Percentiles rank a stretch among this genome's conserved stretches.
phyloP scores from a whole-genome alignment of 2,888 invertebrate species.

The Orthonevra nobilis region DNA sequence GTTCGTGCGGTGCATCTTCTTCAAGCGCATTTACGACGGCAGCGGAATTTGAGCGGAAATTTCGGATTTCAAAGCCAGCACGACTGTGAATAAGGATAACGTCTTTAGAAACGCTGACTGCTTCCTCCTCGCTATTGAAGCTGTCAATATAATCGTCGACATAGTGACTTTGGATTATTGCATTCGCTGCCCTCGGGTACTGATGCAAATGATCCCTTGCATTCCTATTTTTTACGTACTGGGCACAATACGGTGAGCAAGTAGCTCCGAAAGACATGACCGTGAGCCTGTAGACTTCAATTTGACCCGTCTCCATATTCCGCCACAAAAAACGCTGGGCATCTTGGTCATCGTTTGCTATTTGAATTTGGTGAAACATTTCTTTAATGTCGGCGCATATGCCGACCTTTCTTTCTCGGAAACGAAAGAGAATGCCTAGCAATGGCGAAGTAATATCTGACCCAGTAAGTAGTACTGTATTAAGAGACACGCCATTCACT shows the following conservation, averaged over 20 bases:
- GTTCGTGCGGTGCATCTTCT: background rate
- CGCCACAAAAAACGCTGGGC: slow-evolving; percentile 23
- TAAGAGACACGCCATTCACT: background rate
- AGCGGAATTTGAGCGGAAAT: slow-evolving; percentile 5
- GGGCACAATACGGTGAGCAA: slow-evolving; percentile 6
- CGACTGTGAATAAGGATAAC: too few species aligned
- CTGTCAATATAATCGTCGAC: slow-evolving; percentile 17
- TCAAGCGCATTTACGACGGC: background rate
- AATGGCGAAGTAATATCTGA: slow-evolving; percentile 10
- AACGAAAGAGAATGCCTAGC: slow-evolving; percentile 10
- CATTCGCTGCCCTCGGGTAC: background rate
- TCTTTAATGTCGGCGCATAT: slow-evolving; percentile 6
- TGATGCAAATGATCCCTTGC: background rate
- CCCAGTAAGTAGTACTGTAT: background rate
- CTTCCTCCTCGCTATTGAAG: background rate
- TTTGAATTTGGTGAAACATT: background rate
- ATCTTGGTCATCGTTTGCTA: slow-evolving; percentile 3
- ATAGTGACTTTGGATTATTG: background rate
- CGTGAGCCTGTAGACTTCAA: slow-evolving; percentile 15
- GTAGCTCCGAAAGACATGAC: slow-evolving; percentile 11
- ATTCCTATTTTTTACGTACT: slow-evolving; percentile 15
- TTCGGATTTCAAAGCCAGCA: slow-evolving; percentile 16
- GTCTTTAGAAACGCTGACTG: too few species aligned
- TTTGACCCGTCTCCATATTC: background rate
- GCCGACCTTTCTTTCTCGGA: slow-evolving; percentile 19